These are phyloP conservation scores for Callyntrura sp. DNA, from an alignment of 2,888 invertebrate genomes.

Conservation along the genomic window DNA sequence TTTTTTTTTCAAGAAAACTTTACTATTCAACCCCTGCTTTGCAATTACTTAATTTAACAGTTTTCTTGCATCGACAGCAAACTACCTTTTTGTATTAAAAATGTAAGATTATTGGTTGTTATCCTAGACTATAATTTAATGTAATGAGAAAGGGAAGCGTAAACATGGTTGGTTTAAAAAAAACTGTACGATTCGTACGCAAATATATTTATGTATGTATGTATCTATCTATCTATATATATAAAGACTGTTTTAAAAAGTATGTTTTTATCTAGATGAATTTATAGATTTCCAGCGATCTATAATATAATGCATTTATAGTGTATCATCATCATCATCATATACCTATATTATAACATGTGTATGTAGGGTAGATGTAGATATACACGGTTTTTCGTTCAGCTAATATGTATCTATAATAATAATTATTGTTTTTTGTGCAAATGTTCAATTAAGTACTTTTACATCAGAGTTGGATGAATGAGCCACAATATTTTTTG, in stretches of 20 bases:
- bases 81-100: not conserved
- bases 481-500: conserved; percentile 42
- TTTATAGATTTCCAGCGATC: too few species aligned
- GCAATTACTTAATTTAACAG: not conserved
- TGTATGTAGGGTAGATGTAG: not conserved
- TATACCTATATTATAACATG: conserved; percentile 19
- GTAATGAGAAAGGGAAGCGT: conserved; percentile 44
- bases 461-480: conserved; percentile 5
- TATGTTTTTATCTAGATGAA: not conserved
- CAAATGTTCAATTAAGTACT: conserved; percentile 65
- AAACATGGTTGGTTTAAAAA: conserved; percentile 51
- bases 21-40: not conserved
- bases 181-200: not conserved
- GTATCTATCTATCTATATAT: not conserved
- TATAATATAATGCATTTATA: not conserved
- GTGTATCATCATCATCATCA: conserved; percentile 6
- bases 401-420: not conserved
- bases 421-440: conserved; percentile 46
- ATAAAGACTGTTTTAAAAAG: not conserved
- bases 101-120: not conserved
- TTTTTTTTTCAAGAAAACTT: not conserved
- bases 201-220: not conserved
- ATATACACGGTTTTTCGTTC: not conserved
- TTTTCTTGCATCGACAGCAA: not conserved
- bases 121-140: not conserved